A percentile compares a stretch with the other conserved stretches of the same genome.
These are phyloP conservation scores for Eupithecia exiguata DNA, from an alignment of 2,888 invertebrate species.

Conservation along the genomic window DNA sequence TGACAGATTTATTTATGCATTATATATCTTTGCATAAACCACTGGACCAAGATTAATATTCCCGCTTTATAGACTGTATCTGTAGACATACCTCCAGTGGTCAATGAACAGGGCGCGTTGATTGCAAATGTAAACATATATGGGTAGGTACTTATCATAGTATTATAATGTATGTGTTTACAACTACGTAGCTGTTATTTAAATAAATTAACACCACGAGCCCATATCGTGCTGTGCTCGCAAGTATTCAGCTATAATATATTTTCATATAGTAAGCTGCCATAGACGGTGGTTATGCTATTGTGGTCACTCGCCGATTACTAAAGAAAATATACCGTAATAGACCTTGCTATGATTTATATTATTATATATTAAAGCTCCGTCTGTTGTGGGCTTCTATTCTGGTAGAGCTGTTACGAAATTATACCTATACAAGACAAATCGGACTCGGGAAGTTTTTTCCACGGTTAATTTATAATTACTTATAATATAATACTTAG, in stretches of 20 bases:
- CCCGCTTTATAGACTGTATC: background rate
- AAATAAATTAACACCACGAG: background rate
- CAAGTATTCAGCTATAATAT: too few relatives aligned
- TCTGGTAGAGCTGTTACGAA: background rate
- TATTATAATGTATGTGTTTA: conserved; percentile 3
- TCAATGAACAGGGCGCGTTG: background rate
- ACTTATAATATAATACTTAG: too few relatives aligned
- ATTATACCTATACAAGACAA: background rate
- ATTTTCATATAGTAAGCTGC: too few relatives aligned
- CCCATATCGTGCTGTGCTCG: background rate
- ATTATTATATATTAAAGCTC: too few relatives aligned
- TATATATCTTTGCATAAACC: background rate
- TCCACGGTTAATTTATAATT: background rate
- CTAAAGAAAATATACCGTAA: too few relatives aligned
- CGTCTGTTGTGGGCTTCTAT: too few relatives aligned
- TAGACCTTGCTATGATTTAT: too few relatives aligned
- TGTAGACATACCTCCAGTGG: background rate
- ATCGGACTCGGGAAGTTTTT: background rate
- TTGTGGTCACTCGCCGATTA: too few relatives aligned
- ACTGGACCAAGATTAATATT: background rate
- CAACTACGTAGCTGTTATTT: background rate
- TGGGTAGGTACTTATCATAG: background rate
- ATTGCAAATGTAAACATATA: background rate
- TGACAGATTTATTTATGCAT: too few relatives aligned
- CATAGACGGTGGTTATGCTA: too few relatives aligned